Conservation (phyloP, 2,888 invertebrate species). For the Melieria picta region DNA sequence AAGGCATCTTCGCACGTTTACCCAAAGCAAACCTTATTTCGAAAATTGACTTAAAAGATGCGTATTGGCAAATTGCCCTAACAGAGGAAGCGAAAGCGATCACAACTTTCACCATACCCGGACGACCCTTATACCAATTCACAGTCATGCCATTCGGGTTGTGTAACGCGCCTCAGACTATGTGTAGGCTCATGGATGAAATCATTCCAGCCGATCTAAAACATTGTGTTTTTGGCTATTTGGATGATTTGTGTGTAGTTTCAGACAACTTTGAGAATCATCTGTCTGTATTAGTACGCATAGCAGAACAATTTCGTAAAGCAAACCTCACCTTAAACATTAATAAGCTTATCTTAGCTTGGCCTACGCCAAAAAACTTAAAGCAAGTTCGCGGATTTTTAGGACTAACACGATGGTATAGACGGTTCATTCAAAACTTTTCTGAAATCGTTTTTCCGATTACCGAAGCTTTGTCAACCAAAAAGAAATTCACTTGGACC, state of each 20-base stretch:
- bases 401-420: conserved; percentile 45
- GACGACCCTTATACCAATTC: conserved; percentile 6
- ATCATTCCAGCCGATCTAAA: conserved; percentile 3
- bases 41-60: conserved; percentile 37
- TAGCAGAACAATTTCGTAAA: conserved; percentile 29
- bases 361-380: conserved; percentile 40
- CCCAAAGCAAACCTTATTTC: no score
- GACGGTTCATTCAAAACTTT: conserved; percentile 43
- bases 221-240: conserved; percentile 9
- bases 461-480: conserved; percentile 20
- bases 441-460: conserved; percentile 8
- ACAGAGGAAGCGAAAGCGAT: conserved; percentile 33
- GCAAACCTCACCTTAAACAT: conserved; percentile 41
- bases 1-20: no score
- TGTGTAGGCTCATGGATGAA: conserved; percentile 16
- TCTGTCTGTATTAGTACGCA: conserved; percentile 29
- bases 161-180: conserved; percentile 10
- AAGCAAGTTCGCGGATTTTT: conserved; percentile 44
- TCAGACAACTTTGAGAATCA: conserved; percentile 36
- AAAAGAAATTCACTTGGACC: conserved; percentile 32
- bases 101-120: conserved; percentile 5
- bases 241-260: conserved; percentile 19
- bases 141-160: conserved; percentile 18
- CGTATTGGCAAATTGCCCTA: conserved; percentile 34
- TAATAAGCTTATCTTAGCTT: conserved; percentile 31